Base-by-base conservation (phyloP, 1,140 invertebrate genomes). In the Scaptomyza pallida region DNA sequence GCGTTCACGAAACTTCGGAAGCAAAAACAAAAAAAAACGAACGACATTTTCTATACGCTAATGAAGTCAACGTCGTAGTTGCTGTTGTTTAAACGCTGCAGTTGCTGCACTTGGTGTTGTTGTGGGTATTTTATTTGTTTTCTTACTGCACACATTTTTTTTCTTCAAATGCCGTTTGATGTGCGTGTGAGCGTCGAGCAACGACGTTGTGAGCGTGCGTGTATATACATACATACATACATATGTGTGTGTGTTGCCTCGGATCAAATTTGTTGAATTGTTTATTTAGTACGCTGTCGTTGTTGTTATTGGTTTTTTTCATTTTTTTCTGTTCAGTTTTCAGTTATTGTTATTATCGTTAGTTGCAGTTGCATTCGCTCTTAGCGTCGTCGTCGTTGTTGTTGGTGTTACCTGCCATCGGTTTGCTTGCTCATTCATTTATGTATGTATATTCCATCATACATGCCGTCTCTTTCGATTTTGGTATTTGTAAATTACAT, bases 181-280 rank as follows among this genome's bases (percentile, higher is more conserved):
- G 59, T 85, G 81, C 82, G 82, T 88, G 80, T 83, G 72, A 75
- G 67, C 72, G 65, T 69, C 69, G 79, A 5, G 0, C 2, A n/a
- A 72, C 65, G 75, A 80, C 64, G 77, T 71, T 69, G 56, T 62
- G n/a, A n/a, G n/a, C n/a, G n/a, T n/a, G n/a, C n/a, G 5, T 50
- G 51, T 45, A 13, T 69, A 40, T 56, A 35, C n/a, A n/a, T n/a
- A n/a, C n/a, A n/a, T n/a, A n/a, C n/a, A n/a, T n/a, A n/a, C n/a
- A n/a, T 50, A 12, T 50, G 45, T 57, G 9, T n/a, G 33, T 71
- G 44, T 75, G 37, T 48, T 75, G 77, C 80, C 72, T 89, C 74
- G 80, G 85, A 89, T 89, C 86, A 89, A 89, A 89, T 89, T 86
- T 89, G 76, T 89, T 86, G 86, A 89, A 89, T 89, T 89, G 85